A percentile compares a stretch with the other conserved stretches of the same genome.
These are phyloP conservation scores for Atherinosoma microstoma DNA, from an alignment of 2,797 vertebrate species.

Conservation along the genomic window DNA sequence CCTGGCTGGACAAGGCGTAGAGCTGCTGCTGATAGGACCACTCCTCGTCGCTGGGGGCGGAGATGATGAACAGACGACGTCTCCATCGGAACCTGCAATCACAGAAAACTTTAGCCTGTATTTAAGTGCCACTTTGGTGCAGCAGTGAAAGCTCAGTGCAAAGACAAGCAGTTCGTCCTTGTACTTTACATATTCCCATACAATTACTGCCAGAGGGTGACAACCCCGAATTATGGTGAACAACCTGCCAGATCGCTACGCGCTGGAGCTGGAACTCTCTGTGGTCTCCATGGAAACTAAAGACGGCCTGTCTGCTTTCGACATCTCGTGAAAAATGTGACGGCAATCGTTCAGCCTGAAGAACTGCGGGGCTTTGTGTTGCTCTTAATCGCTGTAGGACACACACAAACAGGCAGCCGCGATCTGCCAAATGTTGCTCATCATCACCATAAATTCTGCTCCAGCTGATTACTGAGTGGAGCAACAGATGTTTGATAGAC, in stretches of 20 bases:
- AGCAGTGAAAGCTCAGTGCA: conserved; percentile 42
- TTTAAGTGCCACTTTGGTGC: conserved; percentile 52
- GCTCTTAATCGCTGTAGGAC: conserved; percentile 35
- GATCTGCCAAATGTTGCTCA: conserved; percentile 19
- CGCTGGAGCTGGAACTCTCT: conserved; percentile 28
- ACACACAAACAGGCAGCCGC: conserved; percentile 23
- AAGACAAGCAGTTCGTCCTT: conserved; percentile 18
- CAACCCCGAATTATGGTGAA: conserved; percentile 61
- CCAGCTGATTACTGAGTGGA: conserved; percentile 37
- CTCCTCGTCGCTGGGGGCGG: conserved; percentile 94
- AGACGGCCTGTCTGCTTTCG: conserved; percentile 35
- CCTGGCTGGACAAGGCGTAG: conserved; percentile 92
- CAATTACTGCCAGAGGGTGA: conserved; percentile 51
- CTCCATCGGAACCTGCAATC: conserved; percentile 95
- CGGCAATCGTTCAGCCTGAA: conserved; percentile 45
- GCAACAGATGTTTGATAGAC: conserved; percentile 40
- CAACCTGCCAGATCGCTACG: conserved; percentile 44
- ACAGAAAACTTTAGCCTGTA: conserved; percentile 32
- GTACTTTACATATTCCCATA: conserved; percentile 38
- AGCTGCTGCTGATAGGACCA: conserved; percentile 99
- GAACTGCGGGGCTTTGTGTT: conserved; percentile 18
- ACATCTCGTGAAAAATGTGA: conserved; percentile 29
- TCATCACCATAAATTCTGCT: conserved; percentile 29
- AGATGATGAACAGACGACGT: conserved; percentile 95
- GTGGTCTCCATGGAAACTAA: conserved; percentile 64